phyloP scores from a whole-genome alignment of 2,113 vertebrate genomes.

The Poeciliopsis occidentalis region DNA sequence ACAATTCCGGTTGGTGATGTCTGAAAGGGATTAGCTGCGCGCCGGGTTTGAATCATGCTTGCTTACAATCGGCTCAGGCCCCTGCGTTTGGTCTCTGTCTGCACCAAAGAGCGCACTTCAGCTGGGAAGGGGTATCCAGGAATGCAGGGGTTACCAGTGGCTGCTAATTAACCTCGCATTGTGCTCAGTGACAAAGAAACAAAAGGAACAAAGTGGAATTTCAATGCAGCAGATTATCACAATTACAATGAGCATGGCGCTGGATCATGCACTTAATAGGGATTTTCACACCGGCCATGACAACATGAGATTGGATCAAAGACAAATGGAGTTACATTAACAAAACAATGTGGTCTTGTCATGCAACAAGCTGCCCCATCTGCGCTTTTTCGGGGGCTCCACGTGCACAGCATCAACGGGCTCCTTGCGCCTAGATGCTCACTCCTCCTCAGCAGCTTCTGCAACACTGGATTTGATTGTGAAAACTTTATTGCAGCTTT shows the following conservation, averaged over 20 bases:
- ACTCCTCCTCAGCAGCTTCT: conserved; percentile 35
- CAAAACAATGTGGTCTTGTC: conserved; percentile 78
- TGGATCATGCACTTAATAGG: conserved; percentile 81
- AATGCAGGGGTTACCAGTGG: conserved; percentile 79
- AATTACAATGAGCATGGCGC: conserved; percentile 80
- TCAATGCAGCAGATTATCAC: conserved; percentile 84
- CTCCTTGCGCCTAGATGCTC: background rate
- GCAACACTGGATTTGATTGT: conserved; percentile 49
- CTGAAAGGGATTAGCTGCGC: conserved; percentile 67
- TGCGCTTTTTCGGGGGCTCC: conserved; percentile 60
- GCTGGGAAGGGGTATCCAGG: conserved; percentile 79
- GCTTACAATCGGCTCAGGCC: conserved; percentile 67
- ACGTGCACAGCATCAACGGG: conserved; percentile 34
- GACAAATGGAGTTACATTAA: conserved; percentile 81
- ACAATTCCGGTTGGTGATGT: conserved; percentile 60
- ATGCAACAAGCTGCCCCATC: conserved; percentile 77
- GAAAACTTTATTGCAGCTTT: conserved; percentile 69
- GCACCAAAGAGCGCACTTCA: conserved; percentile 78
- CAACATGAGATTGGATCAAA: conserved; percentile 85
- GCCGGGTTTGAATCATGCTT: conserved; percentile 69
- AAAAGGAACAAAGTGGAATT: conserved; percentile 84
- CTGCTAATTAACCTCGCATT: conserved; percentile 87
- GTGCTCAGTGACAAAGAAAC: conserved; percentile 82
- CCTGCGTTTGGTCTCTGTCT: conserved; percentile 67
- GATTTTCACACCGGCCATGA: conserved; percentile 80